Conservation (phyloP, 2,113 vertebrate species). For the Eulacestoma nigropectus region DNA sequence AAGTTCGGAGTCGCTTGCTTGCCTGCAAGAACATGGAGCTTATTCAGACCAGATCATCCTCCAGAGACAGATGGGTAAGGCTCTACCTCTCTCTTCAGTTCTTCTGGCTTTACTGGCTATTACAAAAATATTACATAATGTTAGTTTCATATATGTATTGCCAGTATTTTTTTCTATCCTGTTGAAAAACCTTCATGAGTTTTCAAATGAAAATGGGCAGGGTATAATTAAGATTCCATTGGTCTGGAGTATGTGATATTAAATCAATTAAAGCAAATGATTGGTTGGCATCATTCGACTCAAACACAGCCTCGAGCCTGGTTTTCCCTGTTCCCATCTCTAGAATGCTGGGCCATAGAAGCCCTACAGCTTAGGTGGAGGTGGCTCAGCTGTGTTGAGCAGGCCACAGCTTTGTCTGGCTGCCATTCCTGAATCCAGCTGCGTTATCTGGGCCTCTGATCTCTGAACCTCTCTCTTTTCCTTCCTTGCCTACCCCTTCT, state of each 20-base stretch:
- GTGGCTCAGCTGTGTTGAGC: not conserved
- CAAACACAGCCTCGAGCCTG: not conserved
- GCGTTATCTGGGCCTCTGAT: not conserved
- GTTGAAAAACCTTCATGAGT: not conserved
- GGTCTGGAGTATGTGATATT: not conserved
- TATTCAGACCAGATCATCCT: constrained; percentile 87
- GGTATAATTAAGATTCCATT: not conserved
- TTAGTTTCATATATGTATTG: not conserved
- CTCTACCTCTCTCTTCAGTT: not conserved
- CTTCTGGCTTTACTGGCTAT: not conserved
- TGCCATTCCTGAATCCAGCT: not conserved
- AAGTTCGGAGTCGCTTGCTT: constrained; percentile 91
- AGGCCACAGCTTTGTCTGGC: not conserved
- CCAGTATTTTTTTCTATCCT: not conserved
- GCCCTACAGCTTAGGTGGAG: not conserved
- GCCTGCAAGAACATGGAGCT: constrained; percentile 98
- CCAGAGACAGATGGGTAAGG: constrained; percentile 90
- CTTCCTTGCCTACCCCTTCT: not conserved
- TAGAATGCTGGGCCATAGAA: not conserved
- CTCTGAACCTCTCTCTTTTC: not conserved
- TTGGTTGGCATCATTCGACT: not conserved
- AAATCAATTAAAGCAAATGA: not conserved
- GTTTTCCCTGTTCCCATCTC: not conserved
- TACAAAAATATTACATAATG: not conserved
- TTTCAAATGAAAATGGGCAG: not conserved